Evolutionary conservation across 2,888 invertebrate genomes (phyloP).

Genomic region (Microctonus hyperodae): DNA sequence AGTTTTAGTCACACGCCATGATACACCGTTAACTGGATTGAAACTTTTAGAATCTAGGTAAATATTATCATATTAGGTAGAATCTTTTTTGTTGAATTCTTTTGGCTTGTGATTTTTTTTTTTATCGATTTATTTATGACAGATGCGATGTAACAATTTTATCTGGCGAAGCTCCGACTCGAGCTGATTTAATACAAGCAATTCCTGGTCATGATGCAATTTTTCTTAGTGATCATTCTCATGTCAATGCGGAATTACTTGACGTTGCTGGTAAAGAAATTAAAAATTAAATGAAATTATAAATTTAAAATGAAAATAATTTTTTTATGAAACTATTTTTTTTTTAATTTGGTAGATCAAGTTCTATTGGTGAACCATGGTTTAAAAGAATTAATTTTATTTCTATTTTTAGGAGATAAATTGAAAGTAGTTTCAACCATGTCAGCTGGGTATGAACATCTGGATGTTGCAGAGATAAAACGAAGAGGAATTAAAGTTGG

Average conservation of each 20-base stretch:
- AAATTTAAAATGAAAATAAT: too few relatives aligned
- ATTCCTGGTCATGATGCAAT: conserved; percentile 55
- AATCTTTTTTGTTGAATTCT: too few relatives aligned
- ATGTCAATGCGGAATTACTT: conserved; percentile 68
- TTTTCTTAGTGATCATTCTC: conserved; percentile 44
- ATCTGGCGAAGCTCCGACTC: conserved; percentile 34
- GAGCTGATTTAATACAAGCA: conserved; percentile 47
- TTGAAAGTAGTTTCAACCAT: conserved; percentile 81
- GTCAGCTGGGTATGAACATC: conserved; percentile 87
- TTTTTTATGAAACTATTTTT: too few relatives aligned
- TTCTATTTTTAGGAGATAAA: conserved; percentile 67
- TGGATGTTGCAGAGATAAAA: conserved; percentile 77
- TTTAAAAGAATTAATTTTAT: too few relatives aligned
- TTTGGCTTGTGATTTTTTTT: not conserved
- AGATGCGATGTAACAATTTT: conserved; percentile 56
- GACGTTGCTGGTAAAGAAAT: conserved; percentile 68
- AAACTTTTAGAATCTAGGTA: conserved; percentile 63
- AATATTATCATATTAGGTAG: conserved; percentile 36
- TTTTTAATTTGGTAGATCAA: too few relatives aligned
- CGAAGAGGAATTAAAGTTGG: conserved; percentile 78
- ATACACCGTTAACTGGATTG: conserved; percentile 62
- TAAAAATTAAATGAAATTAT: not conserved
- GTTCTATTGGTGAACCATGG: too few relatives aligned
- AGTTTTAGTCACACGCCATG: conserved; percentile 64
- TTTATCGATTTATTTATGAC: conserved; percentile 25